phyloP scores from a whole-genome alignment of 2,113 vertebrate genomes.

The Perccottus glenii region DNA sequence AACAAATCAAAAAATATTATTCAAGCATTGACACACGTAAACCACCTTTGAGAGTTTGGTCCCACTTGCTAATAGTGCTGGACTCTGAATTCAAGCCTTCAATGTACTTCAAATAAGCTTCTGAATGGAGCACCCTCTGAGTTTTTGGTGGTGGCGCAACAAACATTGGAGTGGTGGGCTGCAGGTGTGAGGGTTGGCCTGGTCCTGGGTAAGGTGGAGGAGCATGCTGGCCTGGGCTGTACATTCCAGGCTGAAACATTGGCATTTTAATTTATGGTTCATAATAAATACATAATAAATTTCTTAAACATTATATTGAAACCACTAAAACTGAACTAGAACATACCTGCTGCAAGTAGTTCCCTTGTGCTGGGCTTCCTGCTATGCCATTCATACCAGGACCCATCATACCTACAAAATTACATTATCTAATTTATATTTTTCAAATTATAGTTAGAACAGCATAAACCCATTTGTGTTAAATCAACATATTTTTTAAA shows the following conservation, averaged over 20 bases:
- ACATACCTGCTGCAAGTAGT: constrained; percentile 92
- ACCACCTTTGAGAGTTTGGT: constrained; percentile 93
- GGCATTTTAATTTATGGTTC: not conserved
- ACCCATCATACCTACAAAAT: constrained; percentile 88
- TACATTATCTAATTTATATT: constrained; percentile 24
- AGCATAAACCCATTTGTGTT: not conserved
- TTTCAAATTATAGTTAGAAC: not conserved
- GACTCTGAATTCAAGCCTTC: constrained; percentile 94
- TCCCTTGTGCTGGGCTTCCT: constrained; percentile 87
- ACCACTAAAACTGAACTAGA: not conserved
- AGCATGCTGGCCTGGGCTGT: constrained; percentile 89
- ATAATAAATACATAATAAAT: not conserved
- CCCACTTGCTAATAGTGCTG: constrained; percentile 95
- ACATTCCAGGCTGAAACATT: constrained; percentile 85
- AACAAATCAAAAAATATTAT: not conserved
- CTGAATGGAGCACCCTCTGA: constrained; percentile 94
- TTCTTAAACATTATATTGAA: not conserved
- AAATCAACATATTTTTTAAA: not conserved
- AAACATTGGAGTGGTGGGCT: constrained; percentile 93
- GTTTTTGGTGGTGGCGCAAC: constrained; percentile 96
- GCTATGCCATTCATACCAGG: constrained; percentile 89
- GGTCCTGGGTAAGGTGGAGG: constrained; percentile 95
- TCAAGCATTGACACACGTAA: not conserved
- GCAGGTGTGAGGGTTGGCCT: constrained; percentile 86
- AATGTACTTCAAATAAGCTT: constrained; percentile 97